These are phyloP conservation scores for Bambusicola thoracicus DNA, from an alignment of 2,113 vertebrate species.

Conservation along the genomic window DNA sequence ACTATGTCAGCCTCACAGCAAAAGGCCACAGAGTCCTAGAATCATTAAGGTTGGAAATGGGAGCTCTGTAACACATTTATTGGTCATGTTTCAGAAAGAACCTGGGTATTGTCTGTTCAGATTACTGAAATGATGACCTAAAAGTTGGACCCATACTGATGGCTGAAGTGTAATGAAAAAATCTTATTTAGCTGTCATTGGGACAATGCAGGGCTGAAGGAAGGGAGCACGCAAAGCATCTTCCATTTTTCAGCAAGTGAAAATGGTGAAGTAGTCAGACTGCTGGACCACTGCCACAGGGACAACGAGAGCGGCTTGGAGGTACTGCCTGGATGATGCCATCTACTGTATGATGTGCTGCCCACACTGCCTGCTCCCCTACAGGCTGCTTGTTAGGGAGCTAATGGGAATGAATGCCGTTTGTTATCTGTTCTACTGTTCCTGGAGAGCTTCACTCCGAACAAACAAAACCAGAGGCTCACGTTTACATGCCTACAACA, in stretches of 20 bases:
- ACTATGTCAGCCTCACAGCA: background rate
- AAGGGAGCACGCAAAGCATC: background rate
- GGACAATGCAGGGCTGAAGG: background rate
- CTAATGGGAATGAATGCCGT: background rate
- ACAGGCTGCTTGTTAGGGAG: background rate
- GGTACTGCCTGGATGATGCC: rapidly evolving
- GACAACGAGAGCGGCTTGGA: background rate
- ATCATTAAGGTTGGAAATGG: too few species aligned
- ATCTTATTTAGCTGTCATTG: rapidly evolving
- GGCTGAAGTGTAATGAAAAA: background rate
- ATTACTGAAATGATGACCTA: background rate
- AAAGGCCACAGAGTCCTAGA: background rate
- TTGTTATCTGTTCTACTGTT: too few species aligned
- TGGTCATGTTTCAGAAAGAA: background rate
- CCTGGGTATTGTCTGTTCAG: background rate
- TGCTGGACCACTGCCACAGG: background rate
- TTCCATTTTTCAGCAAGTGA: background rate
- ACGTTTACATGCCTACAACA: background rate
- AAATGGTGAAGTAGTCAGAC: background rate
- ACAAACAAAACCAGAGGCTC: background rate
- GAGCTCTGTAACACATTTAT: rapidly evolving
- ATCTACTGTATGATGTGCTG: rapidly evolving
- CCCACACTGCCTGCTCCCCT: background rate
- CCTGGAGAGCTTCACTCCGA: background rate
- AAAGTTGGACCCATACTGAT: background rate